A percentile compares a stretch with the other conserved stretches of the same genome.
phyloP scores from a whole-genome alignment of 2,797 vertebrate species.

The Numenius phaeopus region DNA sequence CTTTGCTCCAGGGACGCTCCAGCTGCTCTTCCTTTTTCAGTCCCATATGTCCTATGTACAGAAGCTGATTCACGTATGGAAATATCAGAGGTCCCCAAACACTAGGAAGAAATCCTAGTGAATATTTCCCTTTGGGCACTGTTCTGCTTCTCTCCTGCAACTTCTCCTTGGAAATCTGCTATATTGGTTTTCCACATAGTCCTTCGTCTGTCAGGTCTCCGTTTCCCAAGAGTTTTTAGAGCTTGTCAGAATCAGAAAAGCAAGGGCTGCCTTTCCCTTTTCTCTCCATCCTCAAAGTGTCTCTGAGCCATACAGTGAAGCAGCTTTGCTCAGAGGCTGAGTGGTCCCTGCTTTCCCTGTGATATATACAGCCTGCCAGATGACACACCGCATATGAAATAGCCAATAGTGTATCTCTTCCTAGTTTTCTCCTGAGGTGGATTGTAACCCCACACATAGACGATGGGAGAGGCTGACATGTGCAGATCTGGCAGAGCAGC shows the following conservation, averaged over 20 bases:
- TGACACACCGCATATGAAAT: not conserved
- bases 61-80: not conserved
- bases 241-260: not conserved
- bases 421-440: not conserved
- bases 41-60: not conserved
- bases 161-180: not conserved
- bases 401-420: conserved; percentile 55
- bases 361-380: conserved; percentile 23
- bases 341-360: not conserved
- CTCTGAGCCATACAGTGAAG: not conserved
- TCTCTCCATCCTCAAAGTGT: not conserved
- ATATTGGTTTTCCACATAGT: not conserved
- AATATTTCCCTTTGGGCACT: not conserved
- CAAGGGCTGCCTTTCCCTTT: not conserved
- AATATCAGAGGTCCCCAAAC: not conserved
- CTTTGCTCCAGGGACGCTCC: not conserved
- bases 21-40: not conserved
- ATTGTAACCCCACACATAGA: not conserved
- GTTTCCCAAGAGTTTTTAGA: not conserved
- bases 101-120: not conserved
- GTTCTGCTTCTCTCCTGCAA: not conserved
- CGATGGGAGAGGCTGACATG: not conserved
- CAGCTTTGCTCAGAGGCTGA: conserved; percentile 25
- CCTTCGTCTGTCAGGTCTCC: not conserved
- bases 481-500: not conserved